Base-by-base conservation (phyloP, 2,888 invertebrate species). In the Lissonota sp. region DNA sequence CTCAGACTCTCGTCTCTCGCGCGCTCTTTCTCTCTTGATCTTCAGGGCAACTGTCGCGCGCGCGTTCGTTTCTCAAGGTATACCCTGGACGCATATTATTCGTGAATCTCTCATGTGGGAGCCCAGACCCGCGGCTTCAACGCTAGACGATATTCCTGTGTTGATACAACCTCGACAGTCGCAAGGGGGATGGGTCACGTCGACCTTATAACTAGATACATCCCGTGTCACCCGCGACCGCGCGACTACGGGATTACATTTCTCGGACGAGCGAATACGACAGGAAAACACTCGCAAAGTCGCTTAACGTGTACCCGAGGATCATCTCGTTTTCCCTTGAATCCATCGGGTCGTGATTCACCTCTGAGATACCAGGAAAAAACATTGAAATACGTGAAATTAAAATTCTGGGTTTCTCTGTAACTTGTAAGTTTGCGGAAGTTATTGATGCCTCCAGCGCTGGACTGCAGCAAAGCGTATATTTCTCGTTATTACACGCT, bases 1-100 rank as follows among this genome's bases (percentile, higher is more conserved):
- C 88, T 90, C 88, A 87, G 87, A 88, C 26, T 26, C 26, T 3
- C 87, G 86, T 88, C 87, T 86, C 63, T 69, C 39, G 67, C 53
- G n/a, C 26, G 42, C 0, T 64, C 49, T 40, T 70, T 42, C 49
- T 49, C 55, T 8, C 12, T 42, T 5, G 12, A 12, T 44, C n/a
- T 5, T 39, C 4, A 5, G 10, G 6, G 1, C 51, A 16, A 8
- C 16, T 46, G 60, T 44, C 46, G 12, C 58, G 51, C 57, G 44
- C 51, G 51, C 46, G 60, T 37, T 26, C 53, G 79, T 26, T 79
- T 49, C 51, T 49, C 53, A 53, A 46, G 39, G 12, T 73, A 14
- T 3, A 26, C 26, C 26, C 49, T 39, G 37, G n/a, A 66, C 26
- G 26, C 26, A 26, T 26, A 26, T 26, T 26, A 26, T 26, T 26